A percentile compares a stretch with the other conserved stretches of the same genome.
Conservation (phyloP, 2,888 invertebrate genomes). For the Tupiocoris notatus region DNA sequence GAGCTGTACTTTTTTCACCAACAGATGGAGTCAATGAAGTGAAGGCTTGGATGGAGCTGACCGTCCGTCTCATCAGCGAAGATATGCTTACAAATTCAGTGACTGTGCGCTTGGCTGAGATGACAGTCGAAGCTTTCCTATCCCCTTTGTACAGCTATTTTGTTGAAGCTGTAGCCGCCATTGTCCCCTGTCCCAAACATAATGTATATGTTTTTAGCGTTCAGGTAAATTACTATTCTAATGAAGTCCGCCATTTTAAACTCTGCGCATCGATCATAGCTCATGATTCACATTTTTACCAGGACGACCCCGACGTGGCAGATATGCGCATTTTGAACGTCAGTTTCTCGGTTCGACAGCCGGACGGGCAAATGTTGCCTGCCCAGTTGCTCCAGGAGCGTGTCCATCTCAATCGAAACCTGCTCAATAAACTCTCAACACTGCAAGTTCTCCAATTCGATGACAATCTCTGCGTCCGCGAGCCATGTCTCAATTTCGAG, state of each 20-base stretch:
- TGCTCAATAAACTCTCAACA: slow-evolving; percentile 81
- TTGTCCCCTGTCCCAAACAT: slow-evolving; percentile 87
- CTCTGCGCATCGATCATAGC: too few relatives aligned
- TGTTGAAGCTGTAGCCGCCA: slow-evolving; percentile 84
- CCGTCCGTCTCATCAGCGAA: slow-evolving; percentile 86
- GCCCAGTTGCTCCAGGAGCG: slow-evolving; percentile 88
- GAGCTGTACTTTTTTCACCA: too few relatives aligned
- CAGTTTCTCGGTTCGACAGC: slow-evolving; percentile 83
- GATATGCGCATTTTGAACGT: slow-evolving; percentile 85
- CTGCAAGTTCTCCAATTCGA: slow-evolving; percentile 92
- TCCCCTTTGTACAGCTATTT: slow-evolving; percentile 86
- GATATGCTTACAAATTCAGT: slow-evolving; percentile 93
- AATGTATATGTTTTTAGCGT: slow-evolving; percentile 91
- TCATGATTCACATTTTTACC: slow-evolving; percentile 43
- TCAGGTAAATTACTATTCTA: too few relatives aligned
- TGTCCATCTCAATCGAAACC: slow-evolving; percentile 88
- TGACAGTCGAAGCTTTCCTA: slow-evolving; percentile 89
- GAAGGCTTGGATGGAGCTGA: slow-evolving; percentile 86
- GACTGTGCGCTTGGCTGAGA: slow-evolving; percentile 86
- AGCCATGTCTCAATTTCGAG: slow-evolving; percentile 92
- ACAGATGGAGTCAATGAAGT: slow-evolving; percentile 90
- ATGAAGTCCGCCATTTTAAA: too few relatives aligned
- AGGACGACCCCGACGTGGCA: slow-evolving; percentile 83
- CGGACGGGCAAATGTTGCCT: slow-evolving; percentile 78
- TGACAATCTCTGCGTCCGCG: slow-evolving; percentile 91